Evolutionary conservation across 2,113 vertebrate species (phyloP).

Genomic region (Siphamia tubifer): DNA sequence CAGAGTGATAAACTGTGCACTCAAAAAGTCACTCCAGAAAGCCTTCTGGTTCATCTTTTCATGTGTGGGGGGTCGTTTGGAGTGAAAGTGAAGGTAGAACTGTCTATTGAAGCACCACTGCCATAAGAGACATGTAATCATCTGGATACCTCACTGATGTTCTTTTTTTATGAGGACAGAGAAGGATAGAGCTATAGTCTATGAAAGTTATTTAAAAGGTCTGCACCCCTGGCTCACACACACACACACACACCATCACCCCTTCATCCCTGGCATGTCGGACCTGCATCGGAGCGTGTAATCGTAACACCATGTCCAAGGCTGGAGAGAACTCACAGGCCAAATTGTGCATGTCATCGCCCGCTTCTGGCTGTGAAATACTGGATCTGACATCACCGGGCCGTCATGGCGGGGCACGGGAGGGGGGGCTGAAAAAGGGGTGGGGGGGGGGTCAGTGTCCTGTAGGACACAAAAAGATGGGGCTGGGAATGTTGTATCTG

Average conservation of each 20-base stretch:
- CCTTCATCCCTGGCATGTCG: conserved; percentile 74
- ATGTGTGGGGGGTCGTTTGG: conserved; percentile 14
- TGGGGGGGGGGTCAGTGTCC: conserved; percentile 19
- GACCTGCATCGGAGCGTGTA: conserved; percentile 82
- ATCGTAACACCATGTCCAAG: conserved; percentile 88
- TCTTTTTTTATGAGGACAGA: conserved; percentile 56
- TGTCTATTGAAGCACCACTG: not conserved
- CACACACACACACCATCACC: conserved; percentile 52
- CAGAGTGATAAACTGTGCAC: not conserved
- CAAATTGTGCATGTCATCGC: conserved; percentile 93
- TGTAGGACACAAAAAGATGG: conserved; percentile 10
- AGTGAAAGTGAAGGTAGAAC: not conserved
- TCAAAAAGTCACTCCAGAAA: conserved; percentile 16
- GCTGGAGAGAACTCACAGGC: conserved; percentile 87
- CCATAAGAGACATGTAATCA: conserved; percentile 10
- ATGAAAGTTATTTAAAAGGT: conserved; percentile 82
- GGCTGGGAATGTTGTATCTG: conserved; percentile 80
- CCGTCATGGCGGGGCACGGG: conserved; percentile 58
- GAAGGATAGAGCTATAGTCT: conserved; percentile 75
- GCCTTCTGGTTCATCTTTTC: not conserved
- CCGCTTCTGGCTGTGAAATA: conserved; percentile 85
- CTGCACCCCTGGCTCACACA: conserved; percentile 36
- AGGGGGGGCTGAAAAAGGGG: conserved; percentile 33
- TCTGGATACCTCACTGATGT: conserved; percentile 35
- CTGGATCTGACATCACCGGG: conserved; percentile 80